These are phyloP conservation scores for Ancistrus triradiatus DNA, from an alignment of 2,113 vertebrate species.

Conservation along the genomic window DNA sequence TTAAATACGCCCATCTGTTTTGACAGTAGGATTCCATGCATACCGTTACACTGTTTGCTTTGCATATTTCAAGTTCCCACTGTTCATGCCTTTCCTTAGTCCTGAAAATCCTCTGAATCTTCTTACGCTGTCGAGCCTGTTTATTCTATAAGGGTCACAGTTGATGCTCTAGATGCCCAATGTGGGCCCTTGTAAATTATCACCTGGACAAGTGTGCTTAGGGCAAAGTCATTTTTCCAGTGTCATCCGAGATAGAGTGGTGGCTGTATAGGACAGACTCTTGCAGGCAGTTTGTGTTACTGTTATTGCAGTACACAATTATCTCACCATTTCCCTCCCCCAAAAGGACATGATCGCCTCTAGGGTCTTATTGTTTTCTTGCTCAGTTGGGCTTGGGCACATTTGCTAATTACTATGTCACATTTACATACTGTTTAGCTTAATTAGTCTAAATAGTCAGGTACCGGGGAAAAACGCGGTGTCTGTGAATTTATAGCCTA, in stretches of 20 bases:
- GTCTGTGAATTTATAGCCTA: slow-evolving; percentile 29
- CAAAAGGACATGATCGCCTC: slow-evolving; percentile 34
- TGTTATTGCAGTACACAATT: slow-evolving; percentile 6
- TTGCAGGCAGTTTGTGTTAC: background rate
- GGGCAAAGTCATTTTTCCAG: slow-evolving; percentile 1
- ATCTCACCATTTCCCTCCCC: slow-evolving; percentile 23
- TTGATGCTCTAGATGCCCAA: slow-evolving; percentile 22
- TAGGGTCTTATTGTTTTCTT: slow-evolving; percentile 39
- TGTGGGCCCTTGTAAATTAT: background rate
- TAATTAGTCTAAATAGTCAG: slow-evolving; percentile 45
- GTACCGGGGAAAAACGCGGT: slow-evolving; percentile 28
- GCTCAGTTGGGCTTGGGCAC: slow-evolving; percentile 32
- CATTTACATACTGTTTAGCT: slow-evolving; percentile 45
- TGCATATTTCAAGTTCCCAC: no score
- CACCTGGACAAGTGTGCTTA: slow-evolving; percentile 18
- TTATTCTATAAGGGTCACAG: slow-evolving; percentile 9
- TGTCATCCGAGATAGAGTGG: background rate
- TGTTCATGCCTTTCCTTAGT: no score
- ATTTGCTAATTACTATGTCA: slow-evolving; percentile 43
- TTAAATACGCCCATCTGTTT: slow-evolving; percentile 14
- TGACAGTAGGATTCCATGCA: slow-evolving; percentile 8
- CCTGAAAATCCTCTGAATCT: no score
- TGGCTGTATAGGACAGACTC: background rate
- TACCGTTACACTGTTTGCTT: no score
- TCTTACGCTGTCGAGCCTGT: no score